phyloP scores from a whole-genome alignment of 2,113 vertebrate genomes.

The Circaetus cinerascens region DNA sequence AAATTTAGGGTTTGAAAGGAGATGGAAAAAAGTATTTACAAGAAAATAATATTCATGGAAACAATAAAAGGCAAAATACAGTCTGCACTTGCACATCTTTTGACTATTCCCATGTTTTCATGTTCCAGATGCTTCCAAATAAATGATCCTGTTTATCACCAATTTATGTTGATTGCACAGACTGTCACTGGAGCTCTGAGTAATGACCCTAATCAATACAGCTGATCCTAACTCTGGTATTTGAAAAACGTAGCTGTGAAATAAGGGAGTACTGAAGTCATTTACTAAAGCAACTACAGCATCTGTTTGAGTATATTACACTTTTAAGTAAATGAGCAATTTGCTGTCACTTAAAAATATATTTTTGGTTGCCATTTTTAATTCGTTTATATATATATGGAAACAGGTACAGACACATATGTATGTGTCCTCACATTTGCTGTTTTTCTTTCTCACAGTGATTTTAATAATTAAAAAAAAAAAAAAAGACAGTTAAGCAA shows the following conservation, averaged over 20 bases:
- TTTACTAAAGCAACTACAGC: background rate
- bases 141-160: constrained; percentile 31
- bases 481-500: background rate
- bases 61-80: background rate
- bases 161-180: constrained; percentile 30
- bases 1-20: background rate
- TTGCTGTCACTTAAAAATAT: background rate
- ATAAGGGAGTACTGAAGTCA: background rate
- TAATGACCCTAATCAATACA: constrained; percentile 31
- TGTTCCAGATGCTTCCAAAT: constrained; percentile 15
- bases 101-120: background rate
- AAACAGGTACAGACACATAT: background rate
- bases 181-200: background rate
- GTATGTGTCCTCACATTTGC: background rate
- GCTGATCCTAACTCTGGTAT: background rate
- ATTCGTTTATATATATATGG: background rate
- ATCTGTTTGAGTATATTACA: background rate
- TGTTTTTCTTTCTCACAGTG: background rate
- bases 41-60: background rate
- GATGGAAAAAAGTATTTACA: background rate
- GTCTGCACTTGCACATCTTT: background rate
- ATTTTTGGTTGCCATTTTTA: background rate
- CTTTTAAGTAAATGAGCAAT: background rate
- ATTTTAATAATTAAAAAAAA: background rate
- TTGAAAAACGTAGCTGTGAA: background rate